Evolutionary conservation across 1,140 invertebrate species (phyloP), one percentile per base, ranked within the genome.

Genomic region (Lethrus apterus): DNA sequence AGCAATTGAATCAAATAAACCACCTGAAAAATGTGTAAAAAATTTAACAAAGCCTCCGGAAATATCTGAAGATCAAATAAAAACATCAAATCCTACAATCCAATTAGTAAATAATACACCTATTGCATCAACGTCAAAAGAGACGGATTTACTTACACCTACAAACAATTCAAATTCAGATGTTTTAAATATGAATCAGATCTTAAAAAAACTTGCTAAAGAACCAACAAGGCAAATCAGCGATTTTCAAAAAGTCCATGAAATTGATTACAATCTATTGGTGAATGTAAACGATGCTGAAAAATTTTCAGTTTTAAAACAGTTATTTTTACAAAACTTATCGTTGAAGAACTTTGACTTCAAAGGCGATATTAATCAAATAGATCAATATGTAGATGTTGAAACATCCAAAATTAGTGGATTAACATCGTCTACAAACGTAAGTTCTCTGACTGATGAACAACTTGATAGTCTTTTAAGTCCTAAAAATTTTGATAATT

Each of bases 401-500:
- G 23, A 26, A 3, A 42, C 29, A 26, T 17, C 3, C 4, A 17
- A 24, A 11, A 5, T 33, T 10, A 4, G 4, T 10, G 40, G 29
- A n/a, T n/a, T n/a, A n/a, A n/a, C n/a, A n/a, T n/a, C n/a, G n/a
- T n/a, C n/a, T n/a, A n/a, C n/a, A n/a, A n/a, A n/a, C n/a, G n/a
- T n/a, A n/a, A n/a, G n/a, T n/a, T n/a, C n/a, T n/a, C 5, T 42
- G 0, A 42, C 21, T 11, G 11, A 42, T 13, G 40, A 42, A 5
- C 4, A 26, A 29, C 24, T 26, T 17, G 10, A 5, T 42, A 2
- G 11, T 17, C 17, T 42, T 11, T 29, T 42, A 29, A 7, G 13
- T 26, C 15, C n/a, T 11, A n/a, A 29, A 11, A 42, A 42, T 26
- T 42, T 42, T 42, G 24, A 42, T 9, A 42, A 42, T 18, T 42